Evolutionary conservation across 2,888 invertebrate genomes (phyloP).

Genomic region (Perizoma flavofasciatum): DNA sequence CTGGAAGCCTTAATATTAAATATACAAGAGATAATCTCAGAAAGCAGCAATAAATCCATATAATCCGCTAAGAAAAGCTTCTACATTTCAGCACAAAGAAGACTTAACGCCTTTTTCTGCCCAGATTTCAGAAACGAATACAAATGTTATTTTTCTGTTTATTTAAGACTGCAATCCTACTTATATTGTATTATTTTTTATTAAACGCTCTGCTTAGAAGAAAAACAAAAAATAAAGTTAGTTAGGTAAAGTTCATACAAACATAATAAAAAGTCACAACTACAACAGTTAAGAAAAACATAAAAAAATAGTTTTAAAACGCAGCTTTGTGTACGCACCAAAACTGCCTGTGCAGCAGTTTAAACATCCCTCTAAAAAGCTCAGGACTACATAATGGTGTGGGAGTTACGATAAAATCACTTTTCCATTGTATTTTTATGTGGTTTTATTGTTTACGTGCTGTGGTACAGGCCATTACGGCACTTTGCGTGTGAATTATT

Average conservation of each 20-base stretch:
- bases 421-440: conserved; percentile 65
- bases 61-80: conserved; percentile 51
- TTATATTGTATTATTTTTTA: no score
- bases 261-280: no score
- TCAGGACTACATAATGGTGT: conserved; percentile 14
- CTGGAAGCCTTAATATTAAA: no score
- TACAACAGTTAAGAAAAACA: no score
- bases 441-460: conserved; percentile 73
- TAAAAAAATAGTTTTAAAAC: no score
- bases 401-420: conserved; percentile 52
- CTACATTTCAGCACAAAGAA: conserved; percentile 52
- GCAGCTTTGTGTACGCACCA: conserved; percentile 13
- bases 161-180: conserved; percentile 11
- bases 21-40: not conserved
- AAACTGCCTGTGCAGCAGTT: conserved; percentile 9
- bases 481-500: conserved; percentile 75
- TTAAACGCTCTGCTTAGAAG: no score
- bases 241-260: no score
- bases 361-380: conserved; percentile 19
- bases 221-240: no score
- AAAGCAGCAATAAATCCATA: conserved; percentile 49
- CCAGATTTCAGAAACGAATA: conserved; percentile 31
- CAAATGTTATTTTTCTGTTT: conserved; percentile 40
- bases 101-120: conserved; percentile 41
- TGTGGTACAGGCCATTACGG: conserved; percentile 62